A percentile compares a stretch with the other conserved stretches of the same genome.
Evolutionary conservation across 2,113 vertebrate species (phyloP).

Genomic region (Nycticorax nycticorax): DNA sequence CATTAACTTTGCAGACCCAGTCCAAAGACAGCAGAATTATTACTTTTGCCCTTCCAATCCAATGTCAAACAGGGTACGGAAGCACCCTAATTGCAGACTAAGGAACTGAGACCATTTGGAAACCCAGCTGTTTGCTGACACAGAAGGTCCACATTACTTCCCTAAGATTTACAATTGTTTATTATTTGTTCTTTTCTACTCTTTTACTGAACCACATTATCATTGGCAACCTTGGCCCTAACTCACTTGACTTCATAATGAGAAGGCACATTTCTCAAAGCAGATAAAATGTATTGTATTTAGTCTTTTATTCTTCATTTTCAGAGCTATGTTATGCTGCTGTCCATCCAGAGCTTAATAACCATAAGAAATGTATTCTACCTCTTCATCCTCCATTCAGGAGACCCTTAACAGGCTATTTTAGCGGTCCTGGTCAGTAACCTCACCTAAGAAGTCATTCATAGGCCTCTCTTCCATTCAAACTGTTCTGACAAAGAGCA

Average conservation of each 20-base stretch:
- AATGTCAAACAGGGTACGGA: not conserved
- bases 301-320: not conserved
- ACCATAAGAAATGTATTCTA: not conserved
- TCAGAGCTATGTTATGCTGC: not conserved
- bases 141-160: not conserved
- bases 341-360: not conserved
- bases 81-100: not conserved
- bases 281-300: not conserved
- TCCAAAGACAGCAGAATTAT: not conserved
- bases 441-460: not conserved
- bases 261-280: not conserved
- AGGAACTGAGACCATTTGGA: not conserved
- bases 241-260: not conserved
- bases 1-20: not conserved
- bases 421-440: not conserved
- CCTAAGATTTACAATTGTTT: not conserved
- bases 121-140: not conserved
- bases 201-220: not conserved
- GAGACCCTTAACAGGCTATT: not conserved
- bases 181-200: not conserved
- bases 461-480: not conserved
- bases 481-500: not conserved
- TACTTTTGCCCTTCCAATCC: not conserved
- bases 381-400: not conserved
- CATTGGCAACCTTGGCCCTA: not conserved